These are phyloP conservation scores for Diadophis punctatus DNA, from an alignment of 2,113 vertebrate species.

Conservation along the genomic window DNA sequence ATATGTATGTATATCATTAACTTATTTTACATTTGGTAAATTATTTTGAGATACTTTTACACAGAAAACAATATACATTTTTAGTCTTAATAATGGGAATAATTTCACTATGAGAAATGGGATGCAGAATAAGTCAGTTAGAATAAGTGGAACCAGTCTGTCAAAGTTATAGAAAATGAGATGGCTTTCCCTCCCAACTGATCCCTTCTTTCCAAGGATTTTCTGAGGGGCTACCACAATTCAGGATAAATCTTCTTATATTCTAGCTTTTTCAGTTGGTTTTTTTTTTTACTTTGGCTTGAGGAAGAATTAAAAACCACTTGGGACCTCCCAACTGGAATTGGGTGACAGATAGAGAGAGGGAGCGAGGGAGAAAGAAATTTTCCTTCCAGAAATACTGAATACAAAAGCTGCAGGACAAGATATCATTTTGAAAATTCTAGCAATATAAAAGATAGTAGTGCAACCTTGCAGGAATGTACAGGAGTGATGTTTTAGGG, in stretches of 20 bases:
- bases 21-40: neutral
- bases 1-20: neutral
- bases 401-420: neutral
- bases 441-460: neutral
- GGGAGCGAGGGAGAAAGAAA: accelerated
- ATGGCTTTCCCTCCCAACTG: neutral
- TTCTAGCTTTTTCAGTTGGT: neutral
- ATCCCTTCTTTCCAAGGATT: neutral
- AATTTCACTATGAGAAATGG: neutral
- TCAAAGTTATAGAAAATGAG: neutral
- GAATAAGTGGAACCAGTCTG: neutral
- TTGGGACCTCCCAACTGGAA: neutral
- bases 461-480: neutral
- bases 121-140: neutral
- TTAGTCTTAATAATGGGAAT: neutral
- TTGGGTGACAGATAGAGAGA: neutral
- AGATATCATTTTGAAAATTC: neutral
- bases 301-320: neutral
- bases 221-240: neutral
- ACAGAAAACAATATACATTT: neutral
- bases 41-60: neutral
- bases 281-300: neutral
- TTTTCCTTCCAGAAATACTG: neutral
- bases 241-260: neutral
- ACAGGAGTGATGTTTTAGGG: neutral